Evolutionary conservation across 2,797 vertebrate genomes (phyloP).

Genomic region (Brachyrhaphis roseni): DNA sequence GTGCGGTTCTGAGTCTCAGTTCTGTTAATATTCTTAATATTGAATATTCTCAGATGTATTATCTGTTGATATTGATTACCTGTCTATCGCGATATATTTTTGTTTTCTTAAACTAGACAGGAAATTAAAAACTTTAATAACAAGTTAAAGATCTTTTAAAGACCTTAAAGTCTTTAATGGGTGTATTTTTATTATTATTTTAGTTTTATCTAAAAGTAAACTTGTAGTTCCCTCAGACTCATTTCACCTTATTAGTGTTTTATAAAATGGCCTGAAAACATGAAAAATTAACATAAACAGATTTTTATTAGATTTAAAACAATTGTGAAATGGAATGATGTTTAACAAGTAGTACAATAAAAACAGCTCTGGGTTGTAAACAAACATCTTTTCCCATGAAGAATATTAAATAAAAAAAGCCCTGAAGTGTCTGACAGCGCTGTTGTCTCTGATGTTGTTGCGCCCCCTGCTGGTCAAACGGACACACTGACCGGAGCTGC

Average conservation of each 20-base stretch:
- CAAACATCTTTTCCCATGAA: not conserved
- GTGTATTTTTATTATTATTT: not conserved
- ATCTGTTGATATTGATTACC: too few species aligned
- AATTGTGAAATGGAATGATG: too few species aligned
- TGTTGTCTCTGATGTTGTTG: slow-evolving; percentile 38
- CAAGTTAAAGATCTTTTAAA: not conserved
- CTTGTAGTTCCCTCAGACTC: not conserved
- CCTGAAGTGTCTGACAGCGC: not conserved
- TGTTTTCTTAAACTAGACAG: too few species aligned
- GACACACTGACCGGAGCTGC: not conserved
- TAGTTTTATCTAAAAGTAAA: not conserved
- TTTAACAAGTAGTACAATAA: too few species aligned
- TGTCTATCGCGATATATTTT: too few species aligned
- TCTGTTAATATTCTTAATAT: too few species aligned
- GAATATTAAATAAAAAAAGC: not conserved
- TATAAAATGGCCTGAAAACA: not conserved
- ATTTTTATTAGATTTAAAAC: too few species aligned
- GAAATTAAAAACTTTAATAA: too few species aligned
- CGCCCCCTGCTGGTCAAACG: slow-evolving; percentile 60
- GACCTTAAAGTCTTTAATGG: not conserved
- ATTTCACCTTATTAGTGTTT: not conserved
- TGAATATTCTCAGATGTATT: too few species aligned
- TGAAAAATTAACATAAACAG: not conserved
- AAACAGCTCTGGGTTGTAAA: too few species aligned
- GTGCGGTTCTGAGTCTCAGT: too few species aligned